Evolutionary conservation across 1,140 invertebrate species (phyloP), one percentile per base, ranked within the genome.

Genomic region (Sarcophaga peregrina): DNA sequence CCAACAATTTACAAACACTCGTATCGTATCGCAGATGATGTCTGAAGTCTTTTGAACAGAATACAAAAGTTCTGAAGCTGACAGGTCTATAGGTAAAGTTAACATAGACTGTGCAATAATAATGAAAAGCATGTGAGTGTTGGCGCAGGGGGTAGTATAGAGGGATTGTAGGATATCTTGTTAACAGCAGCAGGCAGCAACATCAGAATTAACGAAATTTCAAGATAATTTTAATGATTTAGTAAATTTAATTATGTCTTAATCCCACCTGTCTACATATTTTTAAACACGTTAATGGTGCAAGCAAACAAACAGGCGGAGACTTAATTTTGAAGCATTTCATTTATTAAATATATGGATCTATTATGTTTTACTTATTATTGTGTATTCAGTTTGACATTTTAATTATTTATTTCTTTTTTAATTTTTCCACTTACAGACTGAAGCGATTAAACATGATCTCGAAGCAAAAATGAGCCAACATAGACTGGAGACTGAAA

Each of bases 401-500:
- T n/a, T 58, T 15, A n/a, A 58, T 58, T n/a, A 58, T 15, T n/a
- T n/a, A 13, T 58, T 58, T n/a, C 15, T 15, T 58, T 58, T n/a
- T 15, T 15, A 52, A 52, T 10, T 62, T 46, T 62, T 4, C 11
- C 45, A 74, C 75, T 85, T 85, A 4, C 85, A 90, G 90, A 90
- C 90, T 85, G 88, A 90, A 85, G 85, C 84, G 81, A 90, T 90
- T 45, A 90, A 90, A 84, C 86, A 87, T 84, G 87, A 88, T 82
- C 85, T 90, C 85, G 88, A 90, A 82, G 87, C 85, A n/a, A 90
- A 90, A 84, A 89, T 90, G 85, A 81, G 84, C 13, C 84, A 85
- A n/a, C 93, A 93, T 2, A 92, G 94, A n/a, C 89, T 96, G 17
- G 92, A 93, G 37, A 94, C 95, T 87, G 93, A 94, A 15, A 93